Evolutionary conservation across 2,113 vertebrate genomes (phyloP).

Genomic region (Syngnathus typhle): DNA sequence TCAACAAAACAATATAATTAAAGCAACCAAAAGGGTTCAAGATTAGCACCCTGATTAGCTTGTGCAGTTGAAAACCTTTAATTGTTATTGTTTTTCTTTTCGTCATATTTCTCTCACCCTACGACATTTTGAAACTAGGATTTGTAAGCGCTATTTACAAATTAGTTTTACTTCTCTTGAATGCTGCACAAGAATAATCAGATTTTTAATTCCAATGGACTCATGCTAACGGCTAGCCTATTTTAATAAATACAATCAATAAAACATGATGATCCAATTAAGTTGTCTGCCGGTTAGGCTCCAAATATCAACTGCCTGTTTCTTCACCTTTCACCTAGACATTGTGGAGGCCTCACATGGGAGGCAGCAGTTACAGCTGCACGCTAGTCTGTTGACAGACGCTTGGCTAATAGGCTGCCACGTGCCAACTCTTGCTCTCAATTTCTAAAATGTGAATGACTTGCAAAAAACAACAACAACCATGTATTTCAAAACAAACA

Average conservation of each 20-base stretch:
- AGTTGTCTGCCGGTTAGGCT: not conserved
- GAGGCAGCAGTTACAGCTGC: not conserved
- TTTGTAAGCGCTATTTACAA: too few species aligned
- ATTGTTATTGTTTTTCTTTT: too few species aligned
- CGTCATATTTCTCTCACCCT: too few species aligned
- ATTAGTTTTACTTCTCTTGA: too few species aligned
- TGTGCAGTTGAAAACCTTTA: too few species aligned
- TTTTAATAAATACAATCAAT: not conserved
- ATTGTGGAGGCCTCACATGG: not conserved
- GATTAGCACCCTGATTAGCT: too few species aligned
- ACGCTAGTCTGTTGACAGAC: not conserved
- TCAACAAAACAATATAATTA: too few species aligned
- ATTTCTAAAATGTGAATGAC: not conserved
- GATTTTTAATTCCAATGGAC: too few species aligned
- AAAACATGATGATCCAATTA: not conserved
- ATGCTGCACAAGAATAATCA: too few species aligned
- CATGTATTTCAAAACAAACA: not conserved
- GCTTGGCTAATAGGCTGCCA: not conserved
- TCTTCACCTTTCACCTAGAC: slow-evolving; percentile 7
- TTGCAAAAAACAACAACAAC: not conserved
- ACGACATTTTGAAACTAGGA: too few species aligned
- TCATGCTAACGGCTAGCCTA: too few species aligned
- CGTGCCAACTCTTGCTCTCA: not conserved
- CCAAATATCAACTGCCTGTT: not conserved
- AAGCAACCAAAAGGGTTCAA: too few species aligned